Evolutionary conservation across 2,888 invertebrate genomes (phyloP), one percentile per base, ranked within the genome.

Genomic region (Dolichomitus sp.): DNA sequence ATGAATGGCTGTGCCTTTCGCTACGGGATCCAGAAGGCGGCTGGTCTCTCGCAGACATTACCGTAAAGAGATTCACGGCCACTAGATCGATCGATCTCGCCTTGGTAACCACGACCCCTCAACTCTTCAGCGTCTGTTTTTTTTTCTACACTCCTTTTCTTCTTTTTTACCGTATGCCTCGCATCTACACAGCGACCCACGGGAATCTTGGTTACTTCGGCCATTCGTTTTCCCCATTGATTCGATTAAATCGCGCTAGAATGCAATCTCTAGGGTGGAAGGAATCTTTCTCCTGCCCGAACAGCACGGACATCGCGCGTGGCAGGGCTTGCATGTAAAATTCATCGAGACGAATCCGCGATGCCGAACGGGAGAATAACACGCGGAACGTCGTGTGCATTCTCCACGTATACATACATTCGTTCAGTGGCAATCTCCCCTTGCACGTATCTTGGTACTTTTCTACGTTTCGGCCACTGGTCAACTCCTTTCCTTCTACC

Each of bases 261-360:
- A 79, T 72, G 45, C 52, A 83, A 76, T 83, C 66, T 83, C 54
- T 50, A 48, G 61, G 27, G 50, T 61, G 17, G 37, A 23, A 42
- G 48, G 27, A 23, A 30, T 19, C 52, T 74, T 19, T 69, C 9
- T 19, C 33, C 45, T 14, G 52, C 17, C 19, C 17, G 48, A 11
- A n/a, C 5, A 23, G 63, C 19, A 12, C 14, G 37, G n/a, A 12
- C 14, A 23, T 12, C 14, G 12, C 40, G 12, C 68, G 50, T 59
- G 40, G 59, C 14, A 42, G 57, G 69, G 11, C 65, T 76, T 79
- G 85, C 85, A 88, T 88, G 88, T 86, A 88, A 88, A 88, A 90
- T 91, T 88, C 87, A 89, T 85, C 85, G 84, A 88, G 87, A 87
- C 87, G 87, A 89, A 88, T 89, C 86, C 86, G 52, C 68, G 45